These are phyloP conservation scores for Vulpes ferrilata DNA, from an alignment of 2,113 vertebrate species.

Conservation along the genomic window DNA sequence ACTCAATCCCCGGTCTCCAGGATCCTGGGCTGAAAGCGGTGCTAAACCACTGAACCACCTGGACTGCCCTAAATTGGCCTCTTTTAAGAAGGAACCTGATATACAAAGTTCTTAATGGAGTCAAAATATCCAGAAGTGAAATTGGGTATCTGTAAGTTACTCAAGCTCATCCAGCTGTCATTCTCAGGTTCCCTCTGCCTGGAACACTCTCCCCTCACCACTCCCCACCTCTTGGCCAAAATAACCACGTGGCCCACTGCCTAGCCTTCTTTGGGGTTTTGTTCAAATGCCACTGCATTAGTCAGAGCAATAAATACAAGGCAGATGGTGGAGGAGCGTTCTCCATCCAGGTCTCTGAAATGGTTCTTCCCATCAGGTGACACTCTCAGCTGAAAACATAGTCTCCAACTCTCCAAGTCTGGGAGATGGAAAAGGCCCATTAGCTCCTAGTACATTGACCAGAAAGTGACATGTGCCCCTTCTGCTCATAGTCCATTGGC, in stretches of 20 bases:
- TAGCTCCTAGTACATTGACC: slow-evolving; percentile 7
- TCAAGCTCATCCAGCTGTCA: background rate
- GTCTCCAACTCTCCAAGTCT: slow-evolving; percentile 11
- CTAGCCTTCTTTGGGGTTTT: background rate
- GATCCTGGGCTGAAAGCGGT: no score
- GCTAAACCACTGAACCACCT: no score
- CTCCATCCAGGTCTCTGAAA: background rate
- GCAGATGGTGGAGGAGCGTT: background rate
- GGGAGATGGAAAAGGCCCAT: background rate
- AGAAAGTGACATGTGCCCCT: slow-evolving; percentile 27
- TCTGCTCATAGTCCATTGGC: slow-evolving; percentile 39
- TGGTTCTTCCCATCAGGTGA: slow-evolving; percentile 32
- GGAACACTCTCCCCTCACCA: background rate
- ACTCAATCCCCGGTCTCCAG: no score
- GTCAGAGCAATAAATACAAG: slow-evolving; percentile 1
- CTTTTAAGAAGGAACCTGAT: background rate
- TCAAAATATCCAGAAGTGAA: slow-evolving; percentile 37
- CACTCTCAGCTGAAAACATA: slow-evolving; percentile 13
- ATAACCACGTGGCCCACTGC: background rate
- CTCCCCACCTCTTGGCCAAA: background rate
- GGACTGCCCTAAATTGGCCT: background rate
- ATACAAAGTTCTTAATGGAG: background rate
- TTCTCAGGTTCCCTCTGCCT: background rate
- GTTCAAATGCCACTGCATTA: slow-evolving; percentile 29
- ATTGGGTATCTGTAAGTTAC: background rate